Evolutionary conservation across 2,888 invertebrate species (phyloP).

Genomic region (Eristalis arbustorum): DNA sequence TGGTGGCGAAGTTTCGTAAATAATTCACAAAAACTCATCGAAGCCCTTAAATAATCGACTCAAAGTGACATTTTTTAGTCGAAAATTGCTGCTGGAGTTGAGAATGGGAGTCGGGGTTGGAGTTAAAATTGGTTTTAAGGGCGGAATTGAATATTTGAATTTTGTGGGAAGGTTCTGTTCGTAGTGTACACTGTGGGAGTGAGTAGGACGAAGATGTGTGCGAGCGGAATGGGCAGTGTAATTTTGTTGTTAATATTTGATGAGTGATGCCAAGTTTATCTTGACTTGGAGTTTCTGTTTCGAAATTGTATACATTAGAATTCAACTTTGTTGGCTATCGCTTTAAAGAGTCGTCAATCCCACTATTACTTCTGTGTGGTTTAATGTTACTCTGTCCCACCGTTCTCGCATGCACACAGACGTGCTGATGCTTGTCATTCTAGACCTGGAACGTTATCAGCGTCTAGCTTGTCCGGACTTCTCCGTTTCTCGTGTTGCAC

Average conservation of each 20-base stretch:
- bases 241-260: conserved; percentile 43
- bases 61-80: neutral
- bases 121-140: neutral
- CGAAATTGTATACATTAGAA: too few species aligned
- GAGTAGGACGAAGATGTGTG: neutral
- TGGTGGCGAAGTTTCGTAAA: neutral
- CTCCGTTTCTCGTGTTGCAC: too few species aligned
- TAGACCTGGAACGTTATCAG: too few species aligned
- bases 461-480: too few species aligned
- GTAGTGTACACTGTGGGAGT: conserved; percentile 38
- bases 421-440: too few species aligned
- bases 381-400: too few species aligned
- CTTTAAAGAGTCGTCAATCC: too few species aligned
- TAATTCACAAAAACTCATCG: conserved; percentile 9
- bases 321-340: too few species aligned
- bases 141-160: conserved; percentile 35
- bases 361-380: too few species aligned
- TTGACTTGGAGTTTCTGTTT: too few species aligned
- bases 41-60: conserved; percentile 1
- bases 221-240: conserved; percentile 11
- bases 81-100: neutral
- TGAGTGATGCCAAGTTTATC: conserved; percentile 55
- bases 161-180: conserved; percentile 18
- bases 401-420: too few species aligned
- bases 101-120: neutral